Evolutionary conservation across 2,888 invertebrate genomes (phyloP), one percentile per base, ranked within the genome.

Genomic region (Metalampra italica): DNA sequence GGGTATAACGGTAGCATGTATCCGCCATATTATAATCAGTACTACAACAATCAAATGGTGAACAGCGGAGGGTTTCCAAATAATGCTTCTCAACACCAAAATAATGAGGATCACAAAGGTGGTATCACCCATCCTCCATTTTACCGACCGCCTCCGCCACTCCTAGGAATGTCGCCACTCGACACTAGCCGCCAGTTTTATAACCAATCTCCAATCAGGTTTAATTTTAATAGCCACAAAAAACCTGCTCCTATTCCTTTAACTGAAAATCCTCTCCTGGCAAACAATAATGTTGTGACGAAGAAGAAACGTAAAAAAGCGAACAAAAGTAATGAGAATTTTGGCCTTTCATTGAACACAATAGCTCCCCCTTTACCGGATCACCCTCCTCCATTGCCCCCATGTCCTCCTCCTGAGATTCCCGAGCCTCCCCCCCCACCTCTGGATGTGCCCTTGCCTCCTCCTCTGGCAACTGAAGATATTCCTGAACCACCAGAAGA

Each of bases 271-370:
- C 89, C 87, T 41, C 77, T 89, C 14, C 63, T 82, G 52, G 63
- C 53, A 14, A 87, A 79, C 56, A 80, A 68, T 62, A 80, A 68
- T 62, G 92, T 91, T 50, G 90, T 90, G 8, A 30, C 91, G 0
- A 95, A 95, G 86, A 95, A 94, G 83, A 95, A 95, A 72, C 92
- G 94, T 46, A 95, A 94, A 81, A 92, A 93, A 59, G 64, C 61
- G 55, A 94, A 93, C 66, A 92, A 92, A 68, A 91, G 91, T 59
- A 91, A 85, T 65, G 82, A 86, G 45, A 85, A 85, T 60, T 72
- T 78, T 52, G 76, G 81, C 37, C 82, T 85, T 30, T 82, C 88
- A 48, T 54, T 55, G 22, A 59, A 57, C 58, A 59, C 59, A 50
- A 50, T 65, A 39, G 53, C 68, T 52, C 92, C 92, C 32, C 92